Conservation (phyloP, 2,888 invertebrate genomes). For the Cantharis rustica region DNA sequence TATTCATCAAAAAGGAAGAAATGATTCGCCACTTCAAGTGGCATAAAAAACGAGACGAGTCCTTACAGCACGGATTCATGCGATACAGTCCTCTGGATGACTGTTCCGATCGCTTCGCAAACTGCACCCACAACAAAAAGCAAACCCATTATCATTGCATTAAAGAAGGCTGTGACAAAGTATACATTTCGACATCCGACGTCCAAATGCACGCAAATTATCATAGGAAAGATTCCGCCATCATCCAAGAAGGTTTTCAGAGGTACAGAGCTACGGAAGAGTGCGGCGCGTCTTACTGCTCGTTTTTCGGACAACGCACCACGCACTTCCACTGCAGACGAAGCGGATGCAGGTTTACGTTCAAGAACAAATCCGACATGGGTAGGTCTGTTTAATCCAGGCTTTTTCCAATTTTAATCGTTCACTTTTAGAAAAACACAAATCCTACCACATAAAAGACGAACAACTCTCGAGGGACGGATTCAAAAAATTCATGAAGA, state of each 20-base stretch:
- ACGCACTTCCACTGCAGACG: constrained; percentile 97
- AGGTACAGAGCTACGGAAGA: constrained; percentile 95
- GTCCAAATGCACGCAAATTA: constrained; percentile 99
- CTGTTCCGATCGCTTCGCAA: constrained; percentile 80
- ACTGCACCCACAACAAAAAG: constrained; percentile 89
- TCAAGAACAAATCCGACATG: constrained; percentile 99
- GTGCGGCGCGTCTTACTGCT: constrained; percentile 88
- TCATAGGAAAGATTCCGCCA: constrained; percentile 96
- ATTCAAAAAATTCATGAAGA: constrained; percentile 98
- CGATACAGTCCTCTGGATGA: constrained; percentile 92
- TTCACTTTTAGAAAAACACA: constrained; percentile 87
- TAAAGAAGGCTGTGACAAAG: constrained; percentile 91
- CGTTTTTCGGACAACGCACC: constrained; percentile 91
- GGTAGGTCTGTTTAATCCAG: constrained; percentile 66
- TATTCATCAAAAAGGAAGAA: constrained; percentile 98
- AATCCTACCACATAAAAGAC: constrained; percentile 97
- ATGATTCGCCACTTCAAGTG: constrained; percentile 99
- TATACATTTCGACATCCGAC: constrained; percentile 97
- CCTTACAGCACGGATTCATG: constrained; percentile 92
- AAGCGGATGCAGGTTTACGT: constrained; percentile 89
- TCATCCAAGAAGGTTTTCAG: constrained; percentile 97
- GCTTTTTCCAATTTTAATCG: neutral
- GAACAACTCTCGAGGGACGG: constrained; percentile 94
- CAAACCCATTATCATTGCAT: constrained; percentile 98
- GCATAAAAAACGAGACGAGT: constrained; percentile 98